Conservation (phyloP, 2,888 invertebrate species). For the Aphidius colemani region DNA sequence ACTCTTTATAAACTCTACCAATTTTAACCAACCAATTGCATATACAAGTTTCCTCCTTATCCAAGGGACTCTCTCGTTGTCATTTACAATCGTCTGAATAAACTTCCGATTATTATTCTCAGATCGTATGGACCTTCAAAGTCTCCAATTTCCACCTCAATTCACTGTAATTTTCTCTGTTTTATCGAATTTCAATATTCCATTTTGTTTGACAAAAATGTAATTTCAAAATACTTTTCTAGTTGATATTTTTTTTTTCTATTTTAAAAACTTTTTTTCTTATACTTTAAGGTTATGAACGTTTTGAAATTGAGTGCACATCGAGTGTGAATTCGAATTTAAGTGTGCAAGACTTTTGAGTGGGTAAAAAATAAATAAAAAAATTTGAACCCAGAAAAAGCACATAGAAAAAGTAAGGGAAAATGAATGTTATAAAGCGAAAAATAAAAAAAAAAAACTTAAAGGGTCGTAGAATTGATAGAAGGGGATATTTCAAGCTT, state of each 20-base stretch:
- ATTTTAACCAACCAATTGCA: too few relatives aligned
- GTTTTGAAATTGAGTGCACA: neutral
- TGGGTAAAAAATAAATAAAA: neutral
- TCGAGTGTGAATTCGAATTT: neutral
- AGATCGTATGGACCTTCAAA: neutral
- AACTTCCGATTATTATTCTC: constrained; percentile 14
- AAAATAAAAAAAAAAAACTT: constrained; percentile 23
- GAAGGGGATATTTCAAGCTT: constrained; percentile 28
- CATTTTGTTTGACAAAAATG: too few relatives aligned
- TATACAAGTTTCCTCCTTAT: too few relatives aligned
- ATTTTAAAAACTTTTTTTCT: too few relatives aligned
- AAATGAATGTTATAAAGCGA: constrained; percentile 2
- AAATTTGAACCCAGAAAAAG: constrained; percentile 14
- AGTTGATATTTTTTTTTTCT: too few relatives aligned
- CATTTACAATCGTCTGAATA: constrained; percentile 8
- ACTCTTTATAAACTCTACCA: too few relatives aligned
- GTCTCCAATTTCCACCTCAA: neutral
- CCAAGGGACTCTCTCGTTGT: too few relatives aligned
- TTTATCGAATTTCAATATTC: too few relatives aligned
- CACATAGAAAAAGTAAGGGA: constrained; percentile 18
- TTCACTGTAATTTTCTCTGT: neutral
- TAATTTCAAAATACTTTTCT: too few relatives aligned
- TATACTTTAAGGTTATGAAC: neutral
- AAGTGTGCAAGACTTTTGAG: neutral
- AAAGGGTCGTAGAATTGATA: constrained; percentile 29